Evolutionary conservation across 1,140 invertebrate genomes (phyloP), one percentile per base, ranked within the genome.

Genomic region (Trichoplusia ni): DNA sequence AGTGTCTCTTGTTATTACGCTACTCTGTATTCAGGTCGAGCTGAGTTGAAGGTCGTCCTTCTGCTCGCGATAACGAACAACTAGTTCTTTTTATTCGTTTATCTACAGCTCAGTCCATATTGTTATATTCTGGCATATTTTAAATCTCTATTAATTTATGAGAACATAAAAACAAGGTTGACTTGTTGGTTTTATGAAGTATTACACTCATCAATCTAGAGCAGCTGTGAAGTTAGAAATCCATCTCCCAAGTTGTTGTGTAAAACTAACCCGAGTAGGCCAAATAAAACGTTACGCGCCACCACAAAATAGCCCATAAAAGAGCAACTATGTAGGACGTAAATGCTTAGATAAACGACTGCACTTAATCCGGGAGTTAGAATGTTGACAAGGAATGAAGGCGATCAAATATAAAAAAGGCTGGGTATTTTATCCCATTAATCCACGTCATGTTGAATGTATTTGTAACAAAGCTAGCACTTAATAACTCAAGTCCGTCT

Each of bases 391-490:
- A 77, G 76, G 71, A 79, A 79, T 72, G 75, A 81, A 86, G 51
- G 68, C 69, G 69, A 79, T 83, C 76, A 81, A 82, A 77, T 67
- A 79, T 77, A 82, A 83, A 80, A 79, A 77, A 65, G 75, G 63
- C 53, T 35, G 40, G 64, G 76, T 64, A 77, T 79, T 86, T 80
- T 78, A 85, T 84, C 35, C 79, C 77, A 85, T 89, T 82, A 84
- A 85, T 89, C 75, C 68, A 79, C 77, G 84, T 85, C 81, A 76
- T 72, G 75, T 79, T 81, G 73, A 83, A 86, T 83, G 77, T 86
- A 80, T 84, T 82, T 82, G 81, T 80, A 84, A 86, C 84, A 86
- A 82, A 84, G 77, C 79, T 80, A 79, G 73, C 79, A 81, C 83
- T 86, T 85, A 83, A 85, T 86, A 85, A 85, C 70, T 80, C 72